Percentiles rank a stretch among this genome's conserved stretches.
Evolutionary conservation across 2,113 vertebrate genomes (phyloP).

Genomic region (Solenodon paradoxus): DNA sequence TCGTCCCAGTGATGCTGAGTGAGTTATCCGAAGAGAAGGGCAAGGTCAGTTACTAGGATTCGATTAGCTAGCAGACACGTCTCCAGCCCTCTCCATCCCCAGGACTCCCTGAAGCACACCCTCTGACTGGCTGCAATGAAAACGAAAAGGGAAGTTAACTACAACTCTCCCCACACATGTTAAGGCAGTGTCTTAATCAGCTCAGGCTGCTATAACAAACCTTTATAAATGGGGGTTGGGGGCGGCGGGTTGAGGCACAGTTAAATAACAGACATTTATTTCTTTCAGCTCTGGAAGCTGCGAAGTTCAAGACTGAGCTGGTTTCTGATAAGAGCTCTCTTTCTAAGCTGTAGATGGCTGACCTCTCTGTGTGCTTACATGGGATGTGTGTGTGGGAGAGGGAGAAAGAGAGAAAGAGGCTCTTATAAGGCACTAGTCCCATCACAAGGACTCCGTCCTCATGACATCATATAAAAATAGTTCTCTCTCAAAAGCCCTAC

Average conservation of each 20-base stretch:
- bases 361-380: background rate
- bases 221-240: too few species aligned
- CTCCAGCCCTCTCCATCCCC: background rate
- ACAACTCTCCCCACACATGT: background rate
- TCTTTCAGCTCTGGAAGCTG: too few species aligned
- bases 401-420: background rate
- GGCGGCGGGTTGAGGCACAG: too few species aligned
- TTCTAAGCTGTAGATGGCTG: accelerated
- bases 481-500: background rate
- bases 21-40: background rate
- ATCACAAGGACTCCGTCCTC: background rate
- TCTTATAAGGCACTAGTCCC: too few species aligned
- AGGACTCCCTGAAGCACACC: background rate
- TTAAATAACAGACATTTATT: background rate
- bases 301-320: too few species aligned
- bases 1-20: background rate
- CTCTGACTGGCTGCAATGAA: background rate
- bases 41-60: background rate
- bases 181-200: background rate
- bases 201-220: too few species aligned
- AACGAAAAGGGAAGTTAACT: background rate
- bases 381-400: too few species aligned
- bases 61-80: background rate
- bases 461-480: too few species aligned
- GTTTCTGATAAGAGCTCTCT: too few species aligned